Percentiles rank a stretch among this genome's conserved stretches.
Evolutionary conservation across 2,797 vertebrate species (phyloP).

Genomic region (Oceanodroma leucorhoa): DNA sequence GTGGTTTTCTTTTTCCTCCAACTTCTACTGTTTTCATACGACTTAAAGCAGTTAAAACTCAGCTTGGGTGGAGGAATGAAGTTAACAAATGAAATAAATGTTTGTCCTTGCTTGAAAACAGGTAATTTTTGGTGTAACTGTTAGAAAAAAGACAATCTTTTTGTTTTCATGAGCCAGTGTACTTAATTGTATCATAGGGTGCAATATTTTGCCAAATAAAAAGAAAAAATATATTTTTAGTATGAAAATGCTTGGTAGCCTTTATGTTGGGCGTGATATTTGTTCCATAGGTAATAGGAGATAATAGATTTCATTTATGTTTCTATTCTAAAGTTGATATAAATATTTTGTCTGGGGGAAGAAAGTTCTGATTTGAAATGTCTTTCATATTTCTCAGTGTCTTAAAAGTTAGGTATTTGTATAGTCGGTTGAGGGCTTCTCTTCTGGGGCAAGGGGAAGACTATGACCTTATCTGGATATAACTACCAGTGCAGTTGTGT

Average conservation of each 20-base stretch:
- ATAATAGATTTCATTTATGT: neutral
- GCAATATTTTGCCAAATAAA: neutral
- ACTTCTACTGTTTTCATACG: neutral
- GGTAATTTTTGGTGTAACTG: neutral
- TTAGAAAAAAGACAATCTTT: neutral
- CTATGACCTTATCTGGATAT: neutral
- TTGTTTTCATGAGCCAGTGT: neutral
- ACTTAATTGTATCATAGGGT: neutral
- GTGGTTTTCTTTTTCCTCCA: neutral
- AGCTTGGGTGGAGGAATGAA: neutral
- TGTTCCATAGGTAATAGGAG: neutral
- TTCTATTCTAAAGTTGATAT: neutral
- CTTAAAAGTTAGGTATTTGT: neutral
- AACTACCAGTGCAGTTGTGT: neutral
- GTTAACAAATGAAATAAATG: neutral
- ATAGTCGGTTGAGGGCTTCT: neutral
- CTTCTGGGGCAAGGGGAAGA: neutral
- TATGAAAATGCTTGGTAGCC: neutral
- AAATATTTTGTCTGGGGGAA: neutral
- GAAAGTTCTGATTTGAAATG: neutral
- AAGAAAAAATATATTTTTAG: neutral
- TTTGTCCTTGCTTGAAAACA: neutral
- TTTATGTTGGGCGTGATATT: neutral
- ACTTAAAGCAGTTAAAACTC: neutral
- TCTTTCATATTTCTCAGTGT: neutral